A percentile compares a stretch with the other conserved stretches of the same genome.
These are phyloP conservation scores for Myotis daubentonii DNA, from an alignment of 2,797 vertebrate genomes.

Conservation along the genomic window DNA sequence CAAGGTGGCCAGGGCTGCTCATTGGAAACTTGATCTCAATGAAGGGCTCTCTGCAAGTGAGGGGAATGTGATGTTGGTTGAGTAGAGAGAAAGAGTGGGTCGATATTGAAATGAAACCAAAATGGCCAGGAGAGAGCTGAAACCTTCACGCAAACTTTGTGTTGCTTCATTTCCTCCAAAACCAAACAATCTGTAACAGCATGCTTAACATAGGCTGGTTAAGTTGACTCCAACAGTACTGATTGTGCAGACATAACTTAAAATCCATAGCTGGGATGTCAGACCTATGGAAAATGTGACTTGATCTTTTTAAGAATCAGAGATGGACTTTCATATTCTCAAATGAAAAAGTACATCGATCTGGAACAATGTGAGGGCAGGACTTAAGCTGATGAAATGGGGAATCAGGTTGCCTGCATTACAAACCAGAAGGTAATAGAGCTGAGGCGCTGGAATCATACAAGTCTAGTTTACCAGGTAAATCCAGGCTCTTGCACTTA, in stretches of 20 bases:
- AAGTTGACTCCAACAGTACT: background rate
- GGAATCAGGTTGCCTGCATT: background rate
- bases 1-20: background rate
- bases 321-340: slow-evolving; percentile 36
- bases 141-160: background rate
- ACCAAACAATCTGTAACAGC: background rate
- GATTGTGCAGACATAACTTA: background rate
- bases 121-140: background rate
- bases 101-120: background rate
- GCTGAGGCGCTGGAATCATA: background rate
- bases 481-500: background rate
- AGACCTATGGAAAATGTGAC: slow-evolving; percentile 16
- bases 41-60: background rate
- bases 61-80: background rate
- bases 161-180: background rate
- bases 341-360: background rate
- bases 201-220: background rate
- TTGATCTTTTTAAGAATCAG: slow-evolving; percentile 40
- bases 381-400: background rate
- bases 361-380: background rate
- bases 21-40: background rate
- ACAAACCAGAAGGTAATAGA: background rate
- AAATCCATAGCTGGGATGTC: background rate
- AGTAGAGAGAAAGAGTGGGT: background rate
- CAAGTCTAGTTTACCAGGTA: background rate